Evolutionary conservation across 2,888 invertebrate species (phyloP).

Genomic region (Dryococelus australis): DNA sequence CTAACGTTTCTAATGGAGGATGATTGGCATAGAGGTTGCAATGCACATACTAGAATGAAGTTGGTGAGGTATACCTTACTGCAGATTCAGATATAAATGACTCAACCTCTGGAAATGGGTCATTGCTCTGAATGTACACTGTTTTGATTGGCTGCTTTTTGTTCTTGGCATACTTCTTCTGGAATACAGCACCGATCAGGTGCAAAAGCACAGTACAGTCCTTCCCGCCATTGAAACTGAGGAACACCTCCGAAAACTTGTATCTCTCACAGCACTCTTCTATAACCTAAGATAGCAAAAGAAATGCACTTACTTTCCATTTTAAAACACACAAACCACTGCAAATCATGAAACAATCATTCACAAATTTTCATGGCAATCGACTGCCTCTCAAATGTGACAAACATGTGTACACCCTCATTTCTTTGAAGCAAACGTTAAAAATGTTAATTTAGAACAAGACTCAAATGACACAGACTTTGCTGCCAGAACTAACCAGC

Average conservation of each 20-base stretch:
- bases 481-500: too few relatives aligned
- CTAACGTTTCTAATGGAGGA: too few relatives aligned
- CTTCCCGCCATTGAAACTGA: slow-evolving; percentile 98
- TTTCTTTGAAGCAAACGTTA: too few relatives aligned
- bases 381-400: too few relatives aligned
- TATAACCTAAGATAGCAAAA: slow-evolving; percentile 63
- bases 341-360: too few relatives aligned
- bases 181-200: slow-evolving; percentile 65
- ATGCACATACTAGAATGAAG: too few relatives aligned
- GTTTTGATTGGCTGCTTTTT: slow-evolving; percentile 63
- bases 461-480: too few relatives aligned
- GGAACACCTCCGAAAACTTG: slow-evolving; percentile 77
- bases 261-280: slow-evolving; percentile 68
- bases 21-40: too few relatives aligned
- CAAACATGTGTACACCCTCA: too few relatives aligned
- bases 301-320: not conserved
- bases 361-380: too few relatives aligned
- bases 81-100: slow-evolving; percentile 77
- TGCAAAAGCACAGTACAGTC: slow-evolving; percentile 95
- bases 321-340: too few relatives aligned
- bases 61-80: slow-evolving; percentile 57
- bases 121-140: slow-evolving; percentile 80
- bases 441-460: too few relatives aligned
- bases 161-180: slow-evolving; percentile 46
- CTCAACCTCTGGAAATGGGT: slow-evolving; percentile 79